Percentiles rank a stretch among this genome's conserved stretches.
Conservation (phyloP, 2,888 invertebrate species). For the Drosophila paranaensis region DNA sequence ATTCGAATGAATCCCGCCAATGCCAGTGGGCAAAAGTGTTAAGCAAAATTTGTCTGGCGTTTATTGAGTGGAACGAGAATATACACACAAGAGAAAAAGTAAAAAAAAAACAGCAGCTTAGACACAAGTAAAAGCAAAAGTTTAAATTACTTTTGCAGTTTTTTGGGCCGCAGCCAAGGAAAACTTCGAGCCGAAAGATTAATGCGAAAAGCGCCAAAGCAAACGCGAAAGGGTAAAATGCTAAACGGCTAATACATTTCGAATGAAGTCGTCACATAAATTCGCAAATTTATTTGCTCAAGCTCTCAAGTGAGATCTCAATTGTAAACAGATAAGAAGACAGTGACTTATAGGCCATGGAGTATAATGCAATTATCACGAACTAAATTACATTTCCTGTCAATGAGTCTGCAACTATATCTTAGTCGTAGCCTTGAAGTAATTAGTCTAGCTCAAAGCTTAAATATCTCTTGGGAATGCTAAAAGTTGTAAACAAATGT, state of each 20-base stretch:
- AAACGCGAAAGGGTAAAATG: constrained; percentile 61
- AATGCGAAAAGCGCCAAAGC: constrained; percentile 57
- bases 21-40: constrained; percentile 74
- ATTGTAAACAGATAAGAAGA: constrained; percentile 41
- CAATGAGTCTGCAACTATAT: constrained; percentile 6
- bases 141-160: constrained; percentile 73
- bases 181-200: constrained; percentile 65
- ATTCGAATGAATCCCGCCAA: constrained; percentile 21
- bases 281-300: constrained; percentile 22
- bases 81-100: constrained; percentile 9
- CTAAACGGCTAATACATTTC: constrained; percentile 58
- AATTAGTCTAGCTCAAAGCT: neutral
- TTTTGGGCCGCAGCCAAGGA: constrained; percentile 48
- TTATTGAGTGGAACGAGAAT: constrained; percentile 69
- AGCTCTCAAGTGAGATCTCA: constrained; percentile 20
- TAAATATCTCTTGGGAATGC: no score
- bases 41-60: constrained; percentile 70
- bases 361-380: constrained; percentile 5
- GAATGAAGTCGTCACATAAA: constrained; percentile 53
- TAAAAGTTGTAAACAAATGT: no score
- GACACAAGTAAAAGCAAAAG: constrained; percentile 72
- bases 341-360: constrained; percentile 20
- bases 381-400: constrained; percentile 4
- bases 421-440: neutral
- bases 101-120: constrained; percentile 37